phyloP scores from a whole-genome alignment of 2,888 invertebrate species.

The Hirtodrosophila histrioides region DNA sequence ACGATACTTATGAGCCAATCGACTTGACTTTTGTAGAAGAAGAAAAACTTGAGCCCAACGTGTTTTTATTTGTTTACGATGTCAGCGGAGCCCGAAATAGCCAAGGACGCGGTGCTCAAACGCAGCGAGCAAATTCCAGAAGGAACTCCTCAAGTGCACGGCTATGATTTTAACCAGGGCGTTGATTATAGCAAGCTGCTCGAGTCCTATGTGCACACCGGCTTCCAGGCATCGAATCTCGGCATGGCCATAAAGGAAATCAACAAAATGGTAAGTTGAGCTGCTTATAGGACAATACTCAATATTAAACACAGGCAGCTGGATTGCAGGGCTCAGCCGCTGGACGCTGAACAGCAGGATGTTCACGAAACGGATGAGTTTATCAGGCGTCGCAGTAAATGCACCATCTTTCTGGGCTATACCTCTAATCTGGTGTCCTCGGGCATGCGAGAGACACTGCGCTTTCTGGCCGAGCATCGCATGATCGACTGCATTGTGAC shows the following conservation, averaged over 20 bases:
- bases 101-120: conserved; percentile 89
- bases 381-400: conserved; percentile 90
- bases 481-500: conserved; percentile 98
- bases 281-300: background rate
- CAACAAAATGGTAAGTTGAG: conserved; percentile 90
- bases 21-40: too few species aligned
- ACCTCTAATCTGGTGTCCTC: conserved; percentile 99
- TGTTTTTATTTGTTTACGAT: conserved; percentile 47
- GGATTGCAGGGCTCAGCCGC: conserved; percentile 88
- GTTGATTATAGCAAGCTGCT: conserved; percentile 94
- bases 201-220: conserved; percentile 91
- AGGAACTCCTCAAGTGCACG: conserved; percentile 89
- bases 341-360: conserved; percentile 88
- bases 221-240: conserved; percentile 99
- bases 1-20: too few species aligned
- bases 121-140: conserved; percentile 88
- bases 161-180: conserved; percentile 97
- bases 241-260: conserved; percentile 96
- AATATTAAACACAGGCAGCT: conserved; percentile 84
- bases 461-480: conserved; percentile 93
- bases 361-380: conserved; percentile 91
- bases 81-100: conserved; percentile 85
- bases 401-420: conserved; percentile 98
- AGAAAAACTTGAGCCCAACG: too few species aligned
- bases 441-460: conserved; percentile 95